Conservation (phyloP, 2,797 vertebrate species). For the Cuculus canorus region DNA sequence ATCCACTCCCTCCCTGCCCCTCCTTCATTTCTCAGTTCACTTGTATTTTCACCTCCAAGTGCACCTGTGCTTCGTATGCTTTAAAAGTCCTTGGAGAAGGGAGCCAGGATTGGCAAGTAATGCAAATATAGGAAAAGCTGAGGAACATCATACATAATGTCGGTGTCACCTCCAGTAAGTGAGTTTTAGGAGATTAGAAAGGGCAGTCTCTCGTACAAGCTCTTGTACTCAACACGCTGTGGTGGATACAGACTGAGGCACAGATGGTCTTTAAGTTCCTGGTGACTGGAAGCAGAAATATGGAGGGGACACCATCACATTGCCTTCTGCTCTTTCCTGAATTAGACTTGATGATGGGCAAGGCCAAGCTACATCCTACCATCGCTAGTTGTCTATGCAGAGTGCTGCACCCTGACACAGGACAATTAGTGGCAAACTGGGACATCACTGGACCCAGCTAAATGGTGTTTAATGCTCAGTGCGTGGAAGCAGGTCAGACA, state of each 20-base stretch:
- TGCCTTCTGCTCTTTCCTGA: background rate
- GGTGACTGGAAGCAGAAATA: background rate
- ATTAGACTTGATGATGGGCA: background rate
- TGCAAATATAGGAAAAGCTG: background rate
- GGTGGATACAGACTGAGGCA: background rate
- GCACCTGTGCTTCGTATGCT: background rate
- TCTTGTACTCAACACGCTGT: rapidly evolving
- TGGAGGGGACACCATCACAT: background rate
- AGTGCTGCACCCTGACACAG: background rate
- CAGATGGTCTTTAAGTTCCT: background rate
- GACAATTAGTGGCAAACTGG: background rate
- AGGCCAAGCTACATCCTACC: background rate
- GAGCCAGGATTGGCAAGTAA: background rate
- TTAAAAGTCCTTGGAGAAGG: background rate
- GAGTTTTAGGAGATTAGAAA: background rate
- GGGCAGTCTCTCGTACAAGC: background rate
- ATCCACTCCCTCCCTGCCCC: background rate
- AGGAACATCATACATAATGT: background rate
- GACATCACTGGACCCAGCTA: background rate
- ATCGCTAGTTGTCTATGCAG: background rate
- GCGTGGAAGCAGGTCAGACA: background rate
- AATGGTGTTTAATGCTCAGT: background rate
- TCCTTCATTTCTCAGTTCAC: background rate
- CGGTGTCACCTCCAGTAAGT: background rate
- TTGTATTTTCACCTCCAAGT: background rate